Conservation (phyloP, 30 jellyfish, hydroid and myxozoan genomes). For the Aurelia sp. region DNA sequence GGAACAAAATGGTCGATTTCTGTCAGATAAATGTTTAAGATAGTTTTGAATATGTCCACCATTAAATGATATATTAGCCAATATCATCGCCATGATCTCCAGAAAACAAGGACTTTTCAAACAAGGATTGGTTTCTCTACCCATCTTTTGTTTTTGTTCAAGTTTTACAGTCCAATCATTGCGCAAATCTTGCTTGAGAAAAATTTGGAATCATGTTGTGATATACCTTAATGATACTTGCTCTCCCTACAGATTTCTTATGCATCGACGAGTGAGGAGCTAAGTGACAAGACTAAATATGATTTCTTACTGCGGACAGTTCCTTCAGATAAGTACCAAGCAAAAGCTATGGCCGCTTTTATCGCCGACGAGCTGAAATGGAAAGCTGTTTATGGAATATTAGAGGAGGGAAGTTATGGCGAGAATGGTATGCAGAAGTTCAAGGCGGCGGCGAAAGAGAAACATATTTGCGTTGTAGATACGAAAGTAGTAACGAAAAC, state of each 20-base stretch:
- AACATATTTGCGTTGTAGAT: constrained; percentile 65
- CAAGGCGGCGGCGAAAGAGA: constrained; percentile 20
- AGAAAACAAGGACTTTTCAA: too few relatives aligned
- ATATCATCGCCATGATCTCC: too few relatives aligned
- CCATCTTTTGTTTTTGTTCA: too few relatives aligned
- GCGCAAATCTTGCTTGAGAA: too few relatives aligned
- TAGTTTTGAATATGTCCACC: too few relatives aligned
- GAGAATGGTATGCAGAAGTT: constrained; percentile 77
- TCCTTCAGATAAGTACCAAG: constrained; percentile 89
- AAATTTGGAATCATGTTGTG: too few relatives aligned
- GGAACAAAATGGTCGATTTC: too few relatives aligned
- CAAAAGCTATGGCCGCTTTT: constrained; percentile 84
- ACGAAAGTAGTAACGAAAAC: constrained; percentile 37
- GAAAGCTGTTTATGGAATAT: constrained; percentile 76
- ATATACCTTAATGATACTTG: too few relatives aligned
- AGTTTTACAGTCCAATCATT: too few relatives aligned
- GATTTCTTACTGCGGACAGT: constrained; percentile 87
- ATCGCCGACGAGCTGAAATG: constrained; percentile 62
- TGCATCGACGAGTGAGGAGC: constrained; percentile 88
- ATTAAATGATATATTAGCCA: too few relatives aligned
- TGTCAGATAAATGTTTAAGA: too few relatives aligned
- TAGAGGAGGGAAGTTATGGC: constrained; percentile 85
- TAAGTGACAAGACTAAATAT: constrained; percentile 70
- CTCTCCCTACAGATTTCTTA: constrained; percentile 58
- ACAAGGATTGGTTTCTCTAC: too few relatives aligned